Percentiles rank a stretch among this genome's conserved stretches.
Conservation (phyloP, 2,113 vertebrate species). For the Proteles cristata region DNA sequence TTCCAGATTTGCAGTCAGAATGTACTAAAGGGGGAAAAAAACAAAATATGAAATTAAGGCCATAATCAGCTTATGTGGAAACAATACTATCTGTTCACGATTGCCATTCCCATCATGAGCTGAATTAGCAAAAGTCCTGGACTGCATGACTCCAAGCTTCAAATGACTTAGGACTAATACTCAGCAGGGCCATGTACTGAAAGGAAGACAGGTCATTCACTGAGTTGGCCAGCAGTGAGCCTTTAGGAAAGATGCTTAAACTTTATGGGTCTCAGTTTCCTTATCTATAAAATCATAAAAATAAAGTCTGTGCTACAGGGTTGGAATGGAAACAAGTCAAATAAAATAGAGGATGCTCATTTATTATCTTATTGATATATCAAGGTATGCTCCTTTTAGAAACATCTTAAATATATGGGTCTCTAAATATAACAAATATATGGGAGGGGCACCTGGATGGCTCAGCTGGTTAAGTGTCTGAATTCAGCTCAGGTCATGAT, state of each 20-base stretch:
- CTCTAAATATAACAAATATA: neutral
- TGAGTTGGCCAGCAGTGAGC: fast-evolving
- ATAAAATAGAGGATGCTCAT: neutral
- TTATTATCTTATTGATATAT: neutral
- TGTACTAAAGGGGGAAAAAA: neutral
- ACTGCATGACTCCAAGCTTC: neutral
- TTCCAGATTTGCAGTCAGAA: neutral
- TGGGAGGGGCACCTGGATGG: no score
- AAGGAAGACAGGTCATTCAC: neutral
- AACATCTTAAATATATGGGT: neutral
- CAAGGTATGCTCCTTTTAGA: neutral
- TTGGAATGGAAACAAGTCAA: neutral
- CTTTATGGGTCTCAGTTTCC: neutral
- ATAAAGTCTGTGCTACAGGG: neutral
- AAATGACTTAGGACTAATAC: neutral
- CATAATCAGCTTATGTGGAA: conserved; percentile 21
- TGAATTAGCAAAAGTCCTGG: neutral
- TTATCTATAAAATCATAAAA: neutral
- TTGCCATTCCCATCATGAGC: neutral
- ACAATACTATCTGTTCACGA: neutral
- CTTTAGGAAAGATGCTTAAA: neutral
- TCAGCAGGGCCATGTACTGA: neutral
- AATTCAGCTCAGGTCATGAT: no score
- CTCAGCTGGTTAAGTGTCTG: no score
- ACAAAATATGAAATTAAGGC: conserved; percentile 3